Conservation (phyloP, 2,113 vertebrate genomes). For the Cottus gobio region DNA sequence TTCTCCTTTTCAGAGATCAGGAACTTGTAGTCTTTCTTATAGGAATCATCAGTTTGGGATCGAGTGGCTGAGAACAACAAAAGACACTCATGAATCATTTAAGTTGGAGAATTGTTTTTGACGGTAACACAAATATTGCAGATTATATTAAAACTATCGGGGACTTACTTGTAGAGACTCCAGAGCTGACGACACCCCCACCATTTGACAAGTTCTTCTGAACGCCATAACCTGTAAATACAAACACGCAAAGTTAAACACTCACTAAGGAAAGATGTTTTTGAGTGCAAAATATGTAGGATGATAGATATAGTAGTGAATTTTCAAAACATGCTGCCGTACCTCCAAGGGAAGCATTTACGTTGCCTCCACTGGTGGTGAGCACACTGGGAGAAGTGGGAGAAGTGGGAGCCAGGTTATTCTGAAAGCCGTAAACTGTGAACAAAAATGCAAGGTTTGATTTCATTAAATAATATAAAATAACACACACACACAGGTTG, state of each 20-base stretch:
- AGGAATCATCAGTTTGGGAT: constrained; percentile 86
- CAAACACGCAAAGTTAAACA: constrained; percentile 13
- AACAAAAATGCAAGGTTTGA: constrained; percentile 19
- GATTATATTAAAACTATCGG: background rate
- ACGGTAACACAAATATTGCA: background rate
- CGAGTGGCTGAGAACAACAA: constrained; percentile 67
- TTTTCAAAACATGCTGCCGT: background rate
- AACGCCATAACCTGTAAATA: constrained; percentile 71
- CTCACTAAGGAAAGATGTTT: background rate
- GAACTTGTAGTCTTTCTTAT: constrained; percentile 91
- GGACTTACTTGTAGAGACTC: constrained; percentile 63
- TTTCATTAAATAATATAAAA: background rate
- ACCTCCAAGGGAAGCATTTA: constrained; percentile 59
- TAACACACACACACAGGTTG: background rate
- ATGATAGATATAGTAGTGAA: background rate
- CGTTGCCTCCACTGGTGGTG: constrained; percentile 68
- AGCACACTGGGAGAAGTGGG: constrained; percentile 52
- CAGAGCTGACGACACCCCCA: constrained; percentile 47
- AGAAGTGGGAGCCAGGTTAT: constrained; percentile 74
- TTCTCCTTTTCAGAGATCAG: constrained; percentile 93
- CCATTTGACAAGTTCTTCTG: constrained; percentile 73
- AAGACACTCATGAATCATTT: background rate
- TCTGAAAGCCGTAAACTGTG: constrained; percentile 80
- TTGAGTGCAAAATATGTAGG: background rate
- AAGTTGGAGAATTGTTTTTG: background rate